Base-by-base conservation (phyloP, 2,113 vertebrate genomes). In the Oreochromis aureus region DNA sequence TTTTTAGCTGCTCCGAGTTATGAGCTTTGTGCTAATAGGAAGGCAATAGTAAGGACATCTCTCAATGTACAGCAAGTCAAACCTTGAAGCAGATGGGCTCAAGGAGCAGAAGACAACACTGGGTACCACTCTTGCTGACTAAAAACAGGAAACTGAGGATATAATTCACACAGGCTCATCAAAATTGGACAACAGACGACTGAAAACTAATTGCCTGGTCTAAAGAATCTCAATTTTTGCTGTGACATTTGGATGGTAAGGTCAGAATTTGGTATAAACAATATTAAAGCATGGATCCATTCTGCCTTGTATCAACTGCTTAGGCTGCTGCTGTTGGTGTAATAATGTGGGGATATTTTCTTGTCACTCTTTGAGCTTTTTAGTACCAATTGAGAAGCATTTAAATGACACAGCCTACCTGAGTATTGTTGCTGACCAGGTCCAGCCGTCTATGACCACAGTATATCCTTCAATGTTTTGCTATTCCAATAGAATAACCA, bases 1-100 rank as follows among this genome's bases (percentile, higher is more conserved):
- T n/a, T 39, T n/a, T 66, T 13, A 66, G 19, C 61, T 2, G 34
- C 4, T 39, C 34, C 1, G 0, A 39, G 61, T 66, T 66, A n/a
- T 36, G 6, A 66, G 34, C 61, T 66, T 2, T 66, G 61, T 66
- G 66, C 66, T 71, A 71, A 71, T 71, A 71, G 66, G 1, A 71
- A 71, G 66, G 39, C 39, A 71, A 71, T 13, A 44, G n/a, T 24
- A 44, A 71, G 66, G n/a, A 24, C 22, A 24, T 6, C 66, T 16
- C 5, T 46, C 1, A 71, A 44, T 44, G 36, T 41, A 46, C 3
- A 46, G 8, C 39, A 46, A 24, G 39, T 44, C 13, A 24, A 71
- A 44, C 39, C 39, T 46, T 46, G 39, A 46, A 46, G 66, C 69
- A 46, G 7, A 69, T 69, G 69, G 69, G 69, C 39, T 73, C 9